Percentiles rank a stretch among this genome's conserved stretches.
Conservation (phyloP, 2,888 invertebrate genomes). For the Agrenia bidenticulata region DNA sequence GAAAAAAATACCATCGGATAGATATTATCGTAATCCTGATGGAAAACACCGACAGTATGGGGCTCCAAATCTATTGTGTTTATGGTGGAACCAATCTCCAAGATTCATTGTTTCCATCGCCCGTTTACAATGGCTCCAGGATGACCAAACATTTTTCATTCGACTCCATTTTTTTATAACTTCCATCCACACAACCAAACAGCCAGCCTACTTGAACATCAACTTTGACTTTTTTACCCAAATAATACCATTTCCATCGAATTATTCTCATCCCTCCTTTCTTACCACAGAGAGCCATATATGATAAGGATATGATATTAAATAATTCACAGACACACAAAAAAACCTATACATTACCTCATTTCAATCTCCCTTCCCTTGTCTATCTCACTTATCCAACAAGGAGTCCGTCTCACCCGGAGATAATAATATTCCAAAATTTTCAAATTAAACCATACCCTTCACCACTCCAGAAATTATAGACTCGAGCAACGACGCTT, state of each 20-base stretch:
- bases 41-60: slow-evolving; percentile 38
- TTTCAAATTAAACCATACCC: no score
- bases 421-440: no score
- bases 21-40: slow-evolving; percentile 8
- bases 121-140: slow-evolving; percentile 51
- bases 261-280: slow-evolving; percentile 21
- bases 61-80: slow-evolving; percentile 45
- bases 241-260: neutral
- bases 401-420: no score
- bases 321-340: no score
- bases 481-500: no score
- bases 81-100: slow-evolving; percentile 52
- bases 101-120: slow-evolving; percentile 52
- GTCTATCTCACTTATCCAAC: no score
- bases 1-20: neutral
- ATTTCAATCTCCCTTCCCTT: no score
- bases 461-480: no score
- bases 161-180: slow-evolving; percentile 37
- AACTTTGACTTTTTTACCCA: neutral
- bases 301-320: no score
- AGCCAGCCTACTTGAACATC: slow-evolving; percentile 12
- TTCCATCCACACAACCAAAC: slow-evolving; percentile 16
- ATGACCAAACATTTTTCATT: slow-evolving; percentile 53
- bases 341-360: no score
- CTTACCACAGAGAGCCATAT: no score